Percentiles rank a stretch among this genome's conserved stretches.
Evolutionary conservation across 2,797 vertebrate genomes (phyloP).

Genomic region (Brachymystax lenok): DNA sequence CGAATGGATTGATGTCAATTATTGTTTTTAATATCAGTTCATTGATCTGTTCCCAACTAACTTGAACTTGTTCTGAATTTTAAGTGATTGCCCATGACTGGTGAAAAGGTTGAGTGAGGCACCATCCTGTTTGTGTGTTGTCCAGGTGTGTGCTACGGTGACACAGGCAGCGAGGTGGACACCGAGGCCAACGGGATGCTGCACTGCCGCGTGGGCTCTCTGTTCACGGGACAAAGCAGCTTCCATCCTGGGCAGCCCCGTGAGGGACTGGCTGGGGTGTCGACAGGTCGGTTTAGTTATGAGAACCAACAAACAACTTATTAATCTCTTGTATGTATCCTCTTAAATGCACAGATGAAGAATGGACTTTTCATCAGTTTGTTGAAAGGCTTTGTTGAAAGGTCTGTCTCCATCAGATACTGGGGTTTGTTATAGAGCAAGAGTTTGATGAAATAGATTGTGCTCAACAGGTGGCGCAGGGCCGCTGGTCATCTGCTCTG

Average conservation of each 20-base stretch:
- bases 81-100: background rate
- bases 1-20: too few relatives aligned
- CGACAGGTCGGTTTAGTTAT: constrained; percentile 63
- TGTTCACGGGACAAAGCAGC: constrained; percentile 77
- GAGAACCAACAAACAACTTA: background rate
- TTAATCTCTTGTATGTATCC: background rate
- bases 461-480: constrained; percentile 61
- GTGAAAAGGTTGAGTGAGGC: background rate
- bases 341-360: background rate
- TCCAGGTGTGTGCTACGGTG: constrained; percentile 79
- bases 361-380: background rate
- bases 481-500: constrained; percentile 90
- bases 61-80: too few relatives aligned
- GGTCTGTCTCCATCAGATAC: background rate
- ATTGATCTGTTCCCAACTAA: too few relatives aligned
- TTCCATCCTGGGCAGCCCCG: constrained; percentile 75
- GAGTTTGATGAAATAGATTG: background rate
- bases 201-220: constrained; percentile 73
- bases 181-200: constrained; percentile 69
- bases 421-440: background rate
- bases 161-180: constrained; percentile 77
- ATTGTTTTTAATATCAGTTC: too few relatives aligned
- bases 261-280: constrained; percentile 64
- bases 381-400: background rate
- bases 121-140: constrained; percentile 11